Base-by-base conservation (phyloP, 2,888 invertebrate species). In the Phasia obesa region DNA sequence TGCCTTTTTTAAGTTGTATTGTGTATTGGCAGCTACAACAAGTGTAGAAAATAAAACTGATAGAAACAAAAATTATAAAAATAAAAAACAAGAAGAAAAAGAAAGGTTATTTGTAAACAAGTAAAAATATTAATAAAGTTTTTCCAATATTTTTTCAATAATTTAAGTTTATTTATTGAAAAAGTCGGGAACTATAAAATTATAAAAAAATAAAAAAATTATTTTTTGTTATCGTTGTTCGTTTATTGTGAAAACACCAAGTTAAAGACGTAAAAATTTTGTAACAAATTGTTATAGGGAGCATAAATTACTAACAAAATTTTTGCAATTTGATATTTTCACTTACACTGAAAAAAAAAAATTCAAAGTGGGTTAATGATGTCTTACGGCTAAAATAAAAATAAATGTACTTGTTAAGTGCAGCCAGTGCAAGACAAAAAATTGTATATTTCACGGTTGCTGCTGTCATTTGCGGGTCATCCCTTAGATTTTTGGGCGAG, bases 91-190 rank as follows among this genome's bases (percentile, higher is more conserved):
- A 67, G 53, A 51, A n/a, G 31, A 25, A 44, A 62, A 59, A 81
- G 53, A 81, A 67, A 69, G 49, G 35, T 53, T 77, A 73, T 76
- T 77, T 73, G 81, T 77, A 77, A 81, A 81, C 81, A 81, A 77
- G 81, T 35, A 62, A 55, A 71, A 77, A 73, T 81, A 81, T 77
- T 81, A 81, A 81, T 73, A 81, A 81, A 81, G 71, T 81, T 81
- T 81, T 77, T 13, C 53, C 42, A 55, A 62, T 67, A 67, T 71
- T 55, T 60, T 67, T 81, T 71, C 67, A 73, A 73, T 81, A 77
- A 53, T 69, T 81, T 70, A 47, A 80, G 75, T 81, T 69, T 76
- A 76, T 81, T 81, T 81, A 81, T 77, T 81, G 73, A 62, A 67
- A 81, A 81, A 77, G 71, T 71, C 65, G 23, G 21, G 25, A 1